phyloP scores from a whole-genome alignment of 2,113 vertebrate genomes.

The Labeo catla region DNA sequence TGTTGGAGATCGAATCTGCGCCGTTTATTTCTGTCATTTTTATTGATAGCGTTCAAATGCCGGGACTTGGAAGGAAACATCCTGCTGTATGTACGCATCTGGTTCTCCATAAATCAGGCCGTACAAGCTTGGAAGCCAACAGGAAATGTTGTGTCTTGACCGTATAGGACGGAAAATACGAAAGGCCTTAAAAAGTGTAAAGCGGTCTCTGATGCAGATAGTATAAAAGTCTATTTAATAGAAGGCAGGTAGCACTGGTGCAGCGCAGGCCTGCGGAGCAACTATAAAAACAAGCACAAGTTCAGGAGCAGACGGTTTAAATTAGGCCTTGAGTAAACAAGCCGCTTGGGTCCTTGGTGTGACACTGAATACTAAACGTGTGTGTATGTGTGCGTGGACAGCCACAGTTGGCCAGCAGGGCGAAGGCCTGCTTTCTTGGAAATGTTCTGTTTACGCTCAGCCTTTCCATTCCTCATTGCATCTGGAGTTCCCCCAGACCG shows the following conservation, averaged over 20 bases:
- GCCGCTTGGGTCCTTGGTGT: slow-evolving; percentile 56
- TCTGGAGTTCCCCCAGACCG: slow-evolving; percentile 53
- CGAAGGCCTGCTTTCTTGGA: slow-evolving; percentile 57
- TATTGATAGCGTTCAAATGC: not conserved
- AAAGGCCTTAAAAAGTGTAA: not conserved
- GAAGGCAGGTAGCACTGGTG: slow-evolving; percentile 73
- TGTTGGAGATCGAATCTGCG: not conserved
- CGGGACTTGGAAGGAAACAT: not conserved
- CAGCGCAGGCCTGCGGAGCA: slow-evolving; percentile 66
- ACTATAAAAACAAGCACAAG: slow-evolving; percentile 71
- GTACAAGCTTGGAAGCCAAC: not conserved
- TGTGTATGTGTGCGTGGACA: slow-evolving; percentile 46
- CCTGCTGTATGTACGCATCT: not conserved
- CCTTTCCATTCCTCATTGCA: slow-evolving; percentile 56
- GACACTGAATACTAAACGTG: slow-evolving; percentile 63
- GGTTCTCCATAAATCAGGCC: not conserved
- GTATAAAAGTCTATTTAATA: slow-evolving; percentile 79
- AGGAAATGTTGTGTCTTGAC: slow-evolving; percentile 10
- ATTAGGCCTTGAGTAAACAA: slow-evolving; percentile 74
- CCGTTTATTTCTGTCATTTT: slow-evolving; percentile 2
- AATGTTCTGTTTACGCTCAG: slow-evolving; percentile 59
- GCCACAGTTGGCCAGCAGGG: slow-evolving; percentile 36
- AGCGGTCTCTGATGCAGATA: slow-evolving; percentile 65
- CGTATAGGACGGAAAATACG: not conserved
- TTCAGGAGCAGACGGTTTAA: slow-evolving; percentile 70